A percentile compares a stretch with the other conserved stretches of the same genome.
These are phyloP conservation scores for Pipistrellus kuhlii DNA, from an alignment of 2,797 vertebrate species.

Conservation along the genomic window DNA sequence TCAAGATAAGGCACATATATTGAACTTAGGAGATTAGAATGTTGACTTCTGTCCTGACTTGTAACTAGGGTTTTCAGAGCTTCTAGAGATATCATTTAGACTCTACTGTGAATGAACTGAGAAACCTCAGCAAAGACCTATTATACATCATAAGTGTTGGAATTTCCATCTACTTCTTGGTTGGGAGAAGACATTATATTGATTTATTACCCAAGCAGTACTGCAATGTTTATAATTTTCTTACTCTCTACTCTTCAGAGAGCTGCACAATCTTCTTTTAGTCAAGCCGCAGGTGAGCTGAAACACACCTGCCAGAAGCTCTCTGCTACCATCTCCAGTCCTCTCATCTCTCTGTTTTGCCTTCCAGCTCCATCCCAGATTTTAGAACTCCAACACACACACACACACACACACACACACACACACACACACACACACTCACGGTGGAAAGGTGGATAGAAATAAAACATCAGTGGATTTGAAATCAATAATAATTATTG, in stretches of 20 bases:
- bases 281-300: background rate
- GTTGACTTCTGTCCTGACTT: background rate
- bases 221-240: background rate
- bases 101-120: background rate
- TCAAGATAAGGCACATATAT: background rate
- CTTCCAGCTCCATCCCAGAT: background rate
- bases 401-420: background rate
- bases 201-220: background rate
- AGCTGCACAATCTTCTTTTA: background rate
- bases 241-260: background rate
- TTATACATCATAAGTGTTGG: background rate
- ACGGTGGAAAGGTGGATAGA: background rate
- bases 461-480: background rate
- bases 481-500: background rate
- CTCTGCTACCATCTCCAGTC: constrained; percentile 64
- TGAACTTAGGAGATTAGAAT: background rate
- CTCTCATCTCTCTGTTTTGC: background rate
- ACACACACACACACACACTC: no score
- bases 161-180: background rate
- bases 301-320: background rate
- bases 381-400: background rate
- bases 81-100: background rate
- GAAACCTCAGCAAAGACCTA: background rate
- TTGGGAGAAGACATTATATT: background rate
- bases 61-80: background rate